Percentiles rank a stretch among this genome's conserved stretches.
Evolutionary conservation across 2,888 invertebrate genomes (phyloP).

Genomic region (Fragum sueziense): DNA sequence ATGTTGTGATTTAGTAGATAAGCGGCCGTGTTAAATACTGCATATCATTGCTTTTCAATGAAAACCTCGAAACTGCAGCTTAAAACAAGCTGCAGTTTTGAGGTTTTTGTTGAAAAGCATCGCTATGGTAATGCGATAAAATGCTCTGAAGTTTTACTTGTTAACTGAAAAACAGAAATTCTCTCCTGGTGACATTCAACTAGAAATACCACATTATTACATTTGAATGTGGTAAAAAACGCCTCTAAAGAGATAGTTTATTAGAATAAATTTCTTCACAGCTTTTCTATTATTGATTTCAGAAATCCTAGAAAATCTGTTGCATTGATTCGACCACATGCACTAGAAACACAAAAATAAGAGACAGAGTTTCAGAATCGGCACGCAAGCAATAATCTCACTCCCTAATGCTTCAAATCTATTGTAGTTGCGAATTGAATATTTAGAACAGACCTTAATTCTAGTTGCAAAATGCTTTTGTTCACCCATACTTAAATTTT

Average conservation of each 20-base stretch:
- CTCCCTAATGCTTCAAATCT: too few relatives aligned
- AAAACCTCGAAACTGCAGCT: too few relatives aligned
- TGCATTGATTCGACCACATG: not conserved
- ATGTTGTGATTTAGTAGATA: too few relatives aligned
- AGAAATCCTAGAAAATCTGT: not conserved
- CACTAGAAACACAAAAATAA: not conserved
- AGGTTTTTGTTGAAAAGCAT: too few relatives aligned
- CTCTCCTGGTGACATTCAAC: not conserved
- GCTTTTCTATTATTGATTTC: not conserved
- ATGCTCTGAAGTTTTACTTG: not conserved
- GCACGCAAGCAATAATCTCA: not conserved
- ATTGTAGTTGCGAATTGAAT: too few relatives aligned
- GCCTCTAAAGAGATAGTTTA: slow-evolving; percentile 3
- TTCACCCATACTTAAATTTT: too few relatives aligned
- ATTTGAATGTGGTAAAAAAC: not conserved
- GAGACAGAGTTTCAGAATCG: not conserved
- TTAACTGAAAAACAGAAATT: not conserved
- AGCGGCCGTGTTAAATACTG: too few relatives aligned
- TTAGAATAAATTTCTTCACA: slow-evolving; percentile 4
- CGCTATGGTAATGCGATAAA: too few relatives aligned
- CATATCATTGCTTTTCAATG: too few relatives aligned
- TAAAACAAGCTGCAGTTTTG: too few relatives aligned
- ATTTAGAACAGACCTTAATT: too few relatives aligned
- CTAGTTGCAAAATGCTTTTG: too few relatives aligned
- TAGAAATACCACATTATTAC: not conserved